Evolutionary conservation across 2,797 vertebrate species (phyloP).

Genomic region (Lepus townsendii): DNA sequence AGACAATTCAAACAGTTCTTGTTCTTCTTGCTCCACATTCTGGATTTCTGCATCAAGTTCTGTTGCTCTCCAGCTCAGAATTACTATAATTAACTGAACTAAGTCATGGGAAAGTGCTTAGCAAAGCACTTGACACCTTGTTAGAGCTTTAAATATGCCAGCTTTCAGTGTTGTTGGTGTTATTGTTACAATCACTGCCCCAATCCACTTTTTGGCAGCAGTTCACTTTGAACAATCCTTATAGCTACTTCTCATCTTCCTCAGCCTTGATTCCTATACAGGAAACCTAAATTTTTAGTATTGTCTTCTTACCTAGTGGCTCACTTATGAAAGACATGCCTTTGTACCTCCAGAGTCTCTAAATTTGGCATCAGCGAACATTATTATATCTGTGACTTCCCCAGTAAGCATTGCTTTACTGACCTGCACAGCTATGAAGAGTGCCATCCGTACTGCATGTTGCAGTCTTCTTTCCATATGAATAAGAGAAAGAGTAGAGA

Average conservation of each 20-base stretch:
- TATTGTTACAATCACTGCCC: not conserved
- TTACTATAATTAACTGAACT: not conserved
- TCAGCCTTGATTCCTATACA: not conserved
- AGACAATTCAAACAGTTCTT: not conserved
- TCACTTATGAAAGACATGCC: not conserved
- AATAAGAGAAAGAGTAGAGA: not conserved
- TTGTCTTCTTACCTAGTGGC: not conserved
- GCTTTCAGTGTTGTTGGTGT: not conserved
- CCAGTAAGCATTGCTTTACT: conserved; percentile 7
- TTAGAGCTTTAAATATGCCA: not conserved
- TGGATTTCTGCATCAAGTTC: not conserved
- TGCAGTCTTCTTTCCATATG: not conserved
- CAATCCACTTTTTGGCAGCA: not conserved
- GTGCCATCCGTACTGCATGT: not conserved
- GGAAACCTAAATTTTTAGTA: not conserved
- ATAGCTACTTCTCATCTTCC: not conserved
- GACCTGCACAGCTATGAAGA: not conserved
- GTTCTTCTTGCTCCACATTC: not conserved
- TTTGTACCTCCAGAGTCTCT: not conserved
- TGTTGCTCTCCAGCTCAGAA: not conserved
- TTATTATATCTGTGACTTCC: not conserved
- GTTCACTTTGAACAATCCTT: not conserved
- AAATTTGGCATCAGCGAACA: not conserved
- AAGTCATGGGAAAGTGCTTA: not conserved
- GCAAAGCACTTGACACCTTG: not conserved